These are phyloP conservation scores for Chironex yamaguchii DNA, from an alignment of 30 jellyfish, hydroid and myxozoan genomes.

Conservation along the genomic window DNA sequence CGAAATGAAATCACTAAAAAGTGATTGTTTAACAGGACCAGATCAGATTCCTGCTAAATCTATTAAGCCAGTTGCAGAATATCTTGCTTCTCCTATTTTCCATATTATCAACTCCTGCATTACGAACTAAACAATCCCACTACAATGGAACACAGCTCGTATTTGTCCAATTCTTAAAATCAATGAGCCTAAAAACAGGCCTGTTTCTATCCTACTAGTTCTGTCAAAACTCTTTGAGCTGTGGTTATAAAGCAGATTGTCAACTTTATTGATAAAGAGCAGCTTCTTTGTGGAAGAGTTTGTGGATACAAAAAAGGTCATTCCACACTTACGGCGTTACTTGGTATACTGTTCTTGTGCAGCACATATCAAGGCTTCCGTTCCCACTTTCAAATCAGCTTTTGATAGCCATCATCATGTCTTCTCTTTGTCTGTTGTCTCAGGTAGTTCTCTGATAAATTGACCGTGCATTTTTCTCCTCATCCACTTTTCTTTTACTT, in stretches of 20 bases:
- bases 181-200: constrained; percentile 47
- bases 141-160: constrained; percentile 64
- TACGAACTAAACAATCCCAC: constrained; percentile 41
- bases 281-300: constrained; percentile 32
- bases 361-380: no score
- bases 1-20: constrained; percentile 39
- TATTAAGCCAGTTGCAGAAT: constrained; percentile 72
- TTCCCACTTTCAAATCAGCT: neutral
- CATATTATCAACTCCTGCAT: constrained; percentile 61
- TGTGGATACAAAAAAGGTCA: constrained; percentile 66
- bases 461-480: no score
- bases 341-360: no score
- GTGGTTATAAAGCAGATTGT: constrained; percentile 37
- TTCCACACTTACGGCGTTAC: constrained; percentile 60
- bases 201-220: constrained; percentile 67
- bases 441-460: no score
- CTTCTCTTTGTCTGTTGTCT: no score
- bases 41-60: constrained; percentile 48
- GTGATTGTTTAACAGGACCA: constrained; percentile 65
- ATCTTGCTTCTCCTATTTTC: constrained; percentile 44
- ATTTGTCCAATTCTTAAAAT: constrained; percentile 48
- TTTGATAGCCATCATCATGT: no score
- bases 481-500: no score
- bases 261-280: constrained; percentile 48
- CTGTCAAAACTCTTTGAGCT: constrained; percentile 59